phyloP scores from a whole-genome alignment of 2,888 invertebrate genomes.

The Zaprionus lineosus region DNA sequence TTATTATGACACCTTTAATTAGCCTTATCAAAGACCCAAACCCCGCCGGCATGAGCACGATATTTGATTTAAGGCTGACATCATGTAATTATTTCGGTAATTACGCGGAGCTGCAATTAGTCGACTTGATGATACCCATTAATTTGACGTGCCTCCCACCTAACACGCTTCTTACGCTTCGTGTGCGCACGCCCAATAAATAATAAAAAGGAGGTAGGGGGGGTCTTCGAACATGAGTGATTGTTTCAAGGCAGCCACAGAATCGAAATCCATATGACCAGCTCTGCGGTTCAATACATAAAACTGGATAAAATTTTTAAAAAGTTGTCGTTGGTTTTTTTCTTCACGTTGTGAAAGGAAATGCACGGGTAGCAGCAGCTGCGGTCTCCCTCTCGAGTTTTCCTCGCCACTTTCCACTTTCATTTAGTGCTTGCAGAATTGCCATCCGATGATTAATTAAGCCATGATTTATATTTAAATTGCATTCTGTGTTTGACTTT shows the following conservation, averaged over 20 bases:
- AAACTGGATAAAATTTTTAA: too few relatives aligned
- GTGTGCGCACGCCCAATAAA: slow-evolving; percentile 29
- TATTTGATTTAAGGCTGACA: slow-evolving; percentile 40
- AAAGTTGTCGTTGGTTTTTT: slow-evolving; percentile 23
- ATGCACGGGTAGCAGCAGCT: slow-evolving; percentile 19
- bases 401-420: slow-evolving; percentile 53
- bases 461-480: slow-evolving; percentile 44
- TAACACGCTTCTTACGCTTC: slow-evolving; percentile 35
- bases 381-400: slow-evolving; percentile 7
- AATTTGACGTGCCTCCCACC: slow-evolving; percentile 15
- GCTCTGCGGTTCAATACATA: background rate
- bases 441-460: slow-evolving; percentile 36
- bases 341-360: slow-evolving; percentile 52
- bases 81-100: slow-evolving; percentile 58
- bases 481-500: slow-evolving; percentile 16
- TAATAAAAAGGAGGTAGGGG: background rate
- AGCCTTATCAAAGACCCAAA: slow-evolving; percentile 4
- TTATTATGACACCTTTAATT: too few relatives aligned
- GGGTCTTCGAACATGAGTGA: too few relatives aligned
- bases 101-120: slow-evolving; percentile 24
- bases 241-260: background rate
- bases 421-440: slow-evolving; percentile 38
- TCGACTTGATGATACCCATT: background rate
- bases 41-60: background rate
- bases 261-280: slow-evolving; percentile 17